Evolutionary conservation across 1,140 invertebrate species (phyloP).

Genomic region (Ceratoteleas bidentatus): DNA sequence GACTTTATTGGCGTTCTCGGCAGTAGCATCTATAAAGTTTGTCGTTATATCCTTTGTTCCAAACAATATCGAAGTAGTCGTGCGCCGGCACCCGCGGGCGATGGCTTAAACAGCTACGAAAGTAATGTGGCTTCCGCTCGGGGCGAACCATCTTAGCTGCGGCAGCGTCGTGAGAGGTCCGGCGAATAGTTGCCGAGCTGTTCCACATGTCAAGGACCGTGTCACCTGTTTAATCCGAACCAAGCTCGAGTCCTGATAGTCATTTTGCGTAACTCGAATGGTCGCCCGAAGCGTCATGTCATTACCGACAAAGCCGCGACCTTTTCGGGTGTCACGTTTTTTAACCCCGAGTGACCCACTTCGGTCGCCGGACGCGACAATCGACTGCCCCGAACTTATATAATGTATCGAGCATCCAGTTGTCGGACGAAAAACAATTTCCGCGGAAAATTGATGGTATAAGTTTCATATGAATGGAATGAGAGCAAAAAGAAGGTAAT

Average conservation of each 20-base stretch:
- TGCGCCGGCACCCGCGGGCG: constrained; percentile 14
- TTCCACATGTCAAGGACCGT: constrained; percentile 36
- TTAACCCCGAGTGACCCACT: no score
- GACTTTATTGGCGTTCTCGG: constrained; percentile 55
- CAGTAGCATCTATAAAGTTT: constrained; percentile 61
- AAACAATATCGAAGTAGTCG: constrained; percentile 58
- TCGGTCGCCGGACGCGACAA: no score
- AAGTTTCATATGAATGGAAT: no score
- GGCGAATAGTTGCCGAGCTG: constrained; percentile 30
- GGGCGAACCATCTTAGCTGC: constrained; percentile 16
- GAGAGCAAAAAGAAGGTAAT: no score
- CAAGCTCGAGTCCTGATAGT: constrained; percentile 1
- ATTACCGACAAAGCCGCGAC: no score
- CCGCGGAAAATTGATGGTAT: no score
- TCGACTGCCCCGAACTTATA: no score
- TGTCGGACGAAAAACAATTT: no score
- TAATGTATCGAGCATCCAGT: no score
- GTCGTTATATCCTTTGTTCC: constrained; percentile 59
- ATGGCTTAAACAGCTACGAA: constrained; percentile 41
- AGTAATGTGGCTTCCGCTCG: constrained; percentile 24
- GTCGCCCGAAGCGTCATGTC: not conserved
- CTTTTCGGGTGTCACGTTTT: no score
- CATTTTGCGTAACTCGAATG: not conserved
- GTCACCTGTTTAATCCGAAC: constrained; percentile 37
- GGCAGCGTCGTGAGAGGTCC: constrained; percentile 21